Percentiles rank a stretch among this genome's conserved stretches.
These are phyloP conservation scores for Paguma larvata DNA, from an alignment of 2,797 vertebrate species.

Conservation along the genomic window DNA sequence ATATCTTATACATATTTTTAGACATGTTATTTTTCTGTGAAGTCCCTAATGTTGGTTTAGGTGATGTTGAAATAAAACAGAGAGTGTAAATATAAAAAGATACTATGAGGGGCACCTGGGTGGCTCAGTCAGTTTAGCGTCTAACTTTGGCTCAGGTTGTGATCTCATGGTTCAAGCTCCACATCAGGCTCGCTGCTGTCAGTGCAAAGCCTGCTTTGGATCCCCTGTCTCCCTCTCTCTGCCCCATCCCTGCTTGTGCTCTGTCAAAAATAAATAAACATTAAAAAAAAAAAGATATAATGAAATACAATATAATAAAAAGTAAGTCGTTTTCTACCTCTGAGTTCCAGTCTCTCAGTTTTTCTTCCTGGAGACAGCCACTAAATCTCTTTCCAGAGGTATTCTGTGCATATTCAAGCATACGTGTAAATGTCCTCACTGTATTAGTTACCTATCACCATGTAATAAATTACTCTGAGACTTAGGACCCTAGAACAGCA, in stretches of 20 bases:
- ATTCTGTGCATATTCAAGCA: not conserved
- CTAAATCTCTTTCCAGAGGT: not conserved
- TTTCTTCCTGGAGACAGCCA: not conserved
- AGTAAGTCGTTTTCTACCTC: not conserved
- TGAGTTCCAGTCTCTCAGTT: not conserved
- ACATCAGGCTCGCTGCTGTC: too few relatives aligned
- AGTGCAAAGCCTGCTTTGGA: too few relatives aligned
- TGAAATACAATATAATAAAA: not conserved
- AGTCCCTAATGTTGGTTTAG: not conserved
- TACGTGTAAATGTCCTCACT: not conserved
- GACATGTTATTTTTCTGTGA: not conserved
- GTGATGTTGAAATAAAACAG: not conserved
- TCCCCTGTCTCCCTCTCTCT: too few relatives aligned
- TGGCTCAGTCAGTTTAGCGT: too few relatives aligned
- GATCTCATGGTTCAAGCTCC: too few relatives aligned
- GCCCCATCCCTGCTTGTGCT: too few relatives aligned
- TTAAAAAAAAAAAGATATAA: not conserved
- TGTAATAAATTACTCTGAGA: not conserved
- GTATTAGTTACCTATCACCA: not conserved
- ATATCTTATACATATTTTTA: not conserved
- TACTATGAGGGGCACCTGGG: not conserved
- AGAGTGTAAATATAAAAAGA: not conserved
- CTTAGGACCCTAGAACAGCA: not conserved
- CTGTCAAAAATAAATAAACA: too few relatives aligned
- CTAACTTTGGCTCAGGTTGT: too few relatives aligned